Evolutionary conservation across 2,113 vertebrate species (phyloP), one percentile per base, ranked within the genome.

Genomic region (Rafetus swinhoei): DNA sequence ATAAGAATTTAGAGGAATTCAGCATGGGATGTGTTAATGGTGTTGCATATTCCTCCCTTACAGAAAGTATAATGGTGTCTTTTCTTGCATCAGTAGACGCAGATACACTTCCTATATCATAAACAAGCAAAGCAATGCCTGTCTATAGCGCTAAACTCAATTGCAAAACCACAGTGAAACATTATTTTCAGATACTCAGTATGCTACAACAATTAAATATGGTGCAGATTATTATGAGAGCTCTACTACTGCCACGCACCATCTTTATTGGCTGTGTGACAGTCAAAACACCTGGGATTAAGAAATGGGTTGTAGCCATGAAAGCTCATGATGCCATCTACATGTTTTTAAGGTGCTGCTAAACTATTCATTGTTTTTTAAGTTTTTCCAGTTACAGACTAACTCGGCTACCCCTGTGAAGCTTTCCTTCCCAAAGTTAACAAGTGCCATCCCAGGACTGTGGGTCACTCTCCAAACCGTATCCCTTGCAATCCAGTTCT

Each of bases 61-160:
- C n/a, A 9, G 2, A 0, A n/a, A 19, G 13, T 11, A 5, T 0
- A 54, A 6, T 7, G 56, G 56, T 7, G 8, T 9, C 24, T 45
- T 45, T 45, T 45, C 45, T 32, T 14, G 79, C 5, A 3, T 25
- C 27, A 82, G 5, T 27, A n/a, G 65, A 18, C 9, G 53, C 21
- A 53, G 52, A 62, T 39, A 57, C 0, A 14, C 24, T 60, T 88
- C 45, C n/a, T 60, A 81, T 45, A 79, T 22, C 35, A 82, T 13
- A n/a, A 81, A 52, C n/a, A 69, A 72, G 52, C 1, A 50, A 86
- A 69, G 24, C 4, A 59, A 56, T 11, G 22, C 22, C 2, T 32
- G 10, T 4, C n/a, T 22, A 76, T 8, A 72, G 50, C 25, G 69
- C 0, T 0, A 81, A 59, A n/a, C 3, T 35, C n/a, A 19, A 85